phyloP scores from a whole-genome alignment of 1,140 invertebrate genomes.

The Cherax destructor region DNA sequence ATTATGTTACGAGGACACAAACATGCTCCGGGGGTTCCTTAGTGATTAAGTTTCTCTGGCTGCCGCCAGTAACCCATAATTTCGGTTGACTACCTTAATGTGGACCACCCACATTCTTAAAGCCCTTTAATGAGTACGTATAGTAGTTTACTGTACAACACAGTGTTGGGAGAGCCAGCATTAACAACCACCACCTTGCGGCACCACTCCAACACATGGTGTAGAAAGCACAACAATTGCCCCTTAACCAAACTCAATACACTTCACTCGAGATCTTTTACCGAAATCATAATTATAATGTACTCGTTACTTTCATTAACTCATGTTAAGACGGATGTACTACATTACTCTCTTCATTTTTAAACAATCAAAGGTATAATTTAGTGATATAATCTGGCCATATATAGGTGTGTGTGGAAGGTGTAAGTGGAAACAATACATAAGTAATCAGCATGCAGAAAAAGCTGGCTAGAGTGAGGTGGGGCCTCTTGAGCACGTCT shows the following conservation, averaged over 20 bases:
- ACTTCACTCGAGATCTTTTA: neutral
- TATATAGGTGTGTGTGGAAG: neutral
- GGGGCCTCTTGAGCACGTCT: neutral
- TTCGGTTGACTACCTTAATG: no score
- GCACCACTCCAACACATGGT: neutral
- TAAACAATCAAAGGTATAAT: neutral
- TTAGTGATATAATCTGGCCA: neutral
- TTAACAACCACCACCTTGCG: no score
- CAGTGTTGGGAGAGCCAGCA: no score
- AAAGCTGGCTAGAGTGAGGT: neutral
- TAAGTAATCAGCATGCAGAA: neutral
- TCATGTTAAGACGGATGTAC: no score
- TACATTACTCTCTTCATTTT: no score
- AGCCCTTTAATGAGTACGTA: no score
- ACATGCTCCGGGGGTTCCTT: no score
- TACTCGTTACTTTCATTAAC: neutral
- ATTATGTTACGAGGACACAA: no score
- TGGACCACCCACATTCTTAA: no score
- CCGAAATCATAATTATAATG: neutral
- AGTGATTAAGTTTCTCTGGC: no score
- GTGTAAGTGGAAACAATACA: neutral
- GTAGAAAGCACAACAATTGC: neutral
- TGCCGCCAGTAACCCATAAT: no score
- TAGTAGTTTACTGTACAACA: no score
- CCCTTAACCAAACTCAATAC: neutral